phyloP scores from a whole-genome alignment of 2,113 vertebrate genomes.

The Siniperca knerii region DNA sequence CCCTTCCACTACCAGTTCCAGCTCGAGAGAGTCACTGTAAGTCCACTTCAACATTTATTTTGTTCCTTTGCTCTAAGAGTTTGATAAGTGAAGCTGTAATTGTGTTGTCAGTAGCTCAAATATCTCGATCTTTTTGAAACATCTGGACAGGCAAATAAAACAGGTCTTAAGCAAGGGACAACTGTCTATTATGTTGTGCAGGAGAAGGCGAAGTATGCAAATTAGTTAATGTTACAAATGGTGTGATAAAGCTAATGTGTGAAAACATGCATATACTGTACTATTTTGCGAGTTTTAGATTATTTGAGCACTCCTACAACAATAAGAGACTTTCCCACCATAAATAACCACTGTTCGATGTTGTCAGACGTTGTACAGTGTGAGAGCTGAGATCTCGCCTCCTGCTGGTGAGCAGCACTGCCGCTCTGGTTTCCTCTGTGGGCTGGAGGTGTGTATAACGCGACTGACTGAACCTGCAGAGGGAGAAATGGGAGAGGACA shows the following conservation, averaged over 20 bases:
- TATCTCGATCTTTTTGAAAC: background rate
- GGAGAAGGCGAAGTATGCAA: background rate
- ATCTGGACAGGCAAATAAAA: background rate
- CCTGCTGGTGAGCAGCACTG: conserved; percentile 88
- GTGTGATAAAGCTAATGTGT: background rate
- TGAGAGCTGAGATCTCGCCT: conserved; percentile 90
- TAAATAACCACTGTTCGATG: conserved; percentile 33
- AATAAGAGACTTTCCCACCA: background rate
- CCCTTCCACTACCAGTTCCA: conserved; percentile 93
- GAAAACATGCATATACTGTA: background rate
- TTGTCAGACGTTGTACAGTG: conserved; percentile 91
- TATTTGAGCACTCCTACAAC: background rate
- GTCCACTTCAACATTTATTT: conserved; percentile 50
- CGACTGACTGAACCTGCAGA: conserved; percentile 89
- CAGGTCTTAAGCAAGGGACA: background rate
- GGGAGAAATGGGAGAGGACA: conserved; percentile 90
- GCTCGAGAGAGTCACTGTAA: conserved; percentile 93
- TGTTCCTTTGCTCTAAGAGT: background rate
- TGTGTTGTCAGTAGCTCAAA: background rate
- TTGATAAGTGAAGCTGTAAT: background rate
- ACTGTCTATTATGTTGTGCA: background rate
- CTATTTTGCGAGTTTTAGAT: background rate
- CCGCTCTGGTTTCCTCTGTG: conserved; percentile 91
- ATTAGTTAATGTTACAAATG: background rate
- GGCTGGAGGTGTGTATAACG: conserved; percentile 91